Evolutionary conservation across 2,113 vertebrate genomes (phyloP).

Genomic region (Anthoscopus minutus): DNA sequence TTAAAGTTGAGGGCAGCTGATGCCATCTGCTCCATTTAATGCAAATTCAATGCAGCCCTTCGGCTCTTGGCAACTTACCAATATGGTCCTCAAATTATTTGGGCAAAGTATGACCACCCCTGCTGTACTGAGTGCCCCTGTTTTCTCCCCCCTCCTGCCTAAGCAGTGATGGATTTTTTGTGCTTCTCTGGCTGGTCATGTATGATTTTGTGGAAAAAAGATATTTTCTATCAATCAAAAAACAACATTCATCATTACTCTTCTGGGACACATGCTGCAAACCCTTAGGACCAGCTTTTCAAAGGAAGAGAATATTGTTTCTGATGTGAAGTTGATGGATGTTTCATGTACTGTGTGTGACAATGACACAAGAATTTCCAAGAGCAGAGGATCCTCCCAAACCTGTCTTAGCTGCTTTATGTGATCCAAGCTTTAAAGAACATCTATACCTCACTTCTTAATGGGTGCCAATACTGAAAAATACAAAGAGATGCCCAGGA

Average conservation of each 20-base stretch:
- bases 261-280: conserved; percentile 57
- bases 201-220: conserved; percentile 29
- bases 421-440: conserved; percentile 52
- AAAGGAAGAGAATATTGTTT: conserved; percentile 43
- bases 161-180: neutral
- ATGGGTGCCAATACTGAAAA: conserved; percentile 44
- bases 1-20: conserved; percentile 61
- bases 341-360: conserved; percentile 56
- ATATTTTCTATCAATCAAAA: conserved; percentile 46
- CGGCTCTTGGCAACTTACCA: conserved; percentile 49
- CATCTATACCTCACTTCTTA: conserved; percentile 28
- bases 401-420: conserved; percentile 8
- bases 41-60: conserved; percentile 56
- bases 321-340: conserved; percentile 62
- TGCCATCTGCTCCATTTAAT: conserved; percentile 62
- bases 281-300: conserved; percentile 55
- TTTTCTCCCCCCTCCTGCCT: neutral
- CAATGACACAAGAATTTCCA: conserved; percentile 64
- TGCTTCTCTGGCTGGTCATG: conserved; percentile 1
- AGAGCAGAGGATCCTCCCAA: conserved; percentile 50
- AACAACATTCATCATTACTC: conserved; percentile 33
- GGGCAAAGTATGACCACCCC: conserved; percentile 31
- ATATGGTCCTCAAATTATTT: neutral
- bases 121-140: neutral
- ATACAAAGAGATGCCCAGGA: conserved; percentile 18